Percentiles rank a stretch among this genome's conserved stretches.
Evolutionary conservation across 2,797 vertebrate species (phyloP).

Genomic region (Darevskia mixta): DNA sequence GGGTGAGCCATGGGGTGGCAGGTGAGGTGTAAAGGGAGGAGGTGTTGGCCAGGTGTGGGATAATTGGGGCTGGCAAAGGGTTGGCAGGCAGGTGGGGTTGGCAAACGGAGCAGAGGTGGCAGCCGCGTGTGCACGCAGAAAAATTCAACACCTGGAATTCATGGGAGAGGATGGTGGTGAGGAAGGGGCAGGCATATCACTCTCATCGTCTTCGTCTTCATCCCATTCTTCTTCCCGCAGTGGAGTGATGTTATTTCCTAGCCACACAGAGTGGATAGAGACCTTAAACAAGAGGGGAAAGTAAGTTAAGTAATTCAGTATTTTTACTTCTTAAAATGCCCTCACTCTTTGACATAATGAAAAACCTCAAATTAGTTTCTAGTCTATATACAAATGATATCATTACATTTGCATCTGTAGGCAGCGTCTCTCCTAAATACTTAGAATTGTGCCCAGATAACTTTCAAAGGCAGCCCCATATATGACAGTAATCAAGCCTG

Average conservation of each 20-base stretch:
- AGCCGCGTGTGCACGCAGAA: too few species aligned
- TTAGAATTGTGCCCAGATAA: too few species aligned
- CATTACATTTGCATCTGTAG: background rate
- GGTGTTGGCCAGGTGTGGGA: too few species aligned
- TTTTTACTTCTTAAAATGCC: background rate
- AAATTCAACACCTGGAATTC: constrained; percentile 88
- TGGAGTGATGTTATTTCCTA: constrained; percentile 96
- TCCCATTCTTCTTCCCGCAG: constrained; percentile 95
- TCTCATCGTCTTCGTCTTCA: constrained; percentile 97
- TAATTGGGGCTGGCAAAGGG: too few species aligned
- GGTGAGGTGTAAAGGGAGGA: too few species aligned
- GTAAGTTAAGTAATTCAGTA: background rate
- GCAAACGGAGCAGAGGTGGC: too few species aligned
- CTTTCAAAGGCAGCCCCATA: too few species aligned
- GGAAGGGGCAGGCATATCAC: constrained; percentile 83
- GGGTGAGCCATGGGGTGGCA: too few species aligned
- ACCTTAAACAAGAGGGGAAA: constrained; percentile 80
- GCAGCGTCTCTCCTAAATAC: too few species aligned
- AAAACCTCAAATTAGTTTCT: background rate
- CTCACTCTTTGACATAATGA: background rate
- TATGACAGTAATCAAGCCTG: too few species aligned
- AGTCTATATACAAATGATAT: background rate
- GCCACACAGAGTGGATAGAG: constrained; percentile 97
- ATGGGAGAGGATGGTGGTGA: constrained; percentile 92
- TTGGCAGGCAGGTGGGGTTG: too few species aligned